These are phyloP conservation scores for Anolis apletophallus DNA, from an alignment of 2,797 vertebrate species.

Conservation along the genomic window DNA sequence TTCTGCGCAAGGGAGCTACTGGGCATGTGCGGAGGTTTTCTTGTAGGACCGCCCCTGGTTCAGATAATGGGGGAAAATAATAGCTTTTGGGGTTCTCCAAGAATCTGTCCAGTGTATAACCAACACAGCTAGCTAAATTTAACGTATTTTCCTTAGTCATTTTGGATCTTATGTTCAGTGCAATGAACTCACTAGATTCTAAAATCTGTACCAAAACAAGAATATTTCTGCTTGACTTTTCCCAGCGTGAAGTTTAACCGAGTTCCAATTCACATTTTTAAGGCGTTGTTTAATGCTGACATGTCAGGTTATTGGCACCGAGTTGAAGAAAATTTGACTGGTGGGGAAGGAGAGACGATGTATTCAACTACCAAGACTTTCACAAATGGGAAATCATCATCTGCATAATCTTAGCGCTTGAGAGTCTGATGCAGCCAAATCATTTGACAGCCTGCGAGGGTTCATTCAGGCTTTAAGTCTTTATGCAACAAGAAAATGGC, in stretches of 20 bases:
- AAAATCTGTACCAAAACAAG: neutral
- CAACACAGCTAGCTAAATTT: too few species aligned
- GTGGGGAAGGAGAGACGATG: constrained; percentile 14
- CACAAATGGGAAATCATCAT: neutral
- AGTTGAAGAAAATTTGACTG: constrained; percentile 12
- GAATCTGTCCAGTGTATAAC: neutral
- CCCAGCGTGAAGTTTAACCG: neutral
- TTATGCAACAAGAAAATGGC: constrained; percentile 6
- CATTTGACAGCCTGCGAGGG: neutral
- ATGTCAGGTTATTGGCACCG: constrained; percentile 39
- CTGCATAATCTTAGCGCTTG: neutral
- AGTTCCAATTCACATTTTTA: constrained; percentile 23
- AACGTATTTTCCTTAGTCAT: neutral
- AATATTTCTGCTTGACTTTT: neutral
- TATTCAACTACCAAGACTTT: constrained; percentile 36
- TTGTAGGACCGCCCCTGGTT: too few species aligned
- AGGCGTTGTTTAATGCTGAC: constrained; percentile 18
- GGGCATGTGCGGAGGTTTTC: too few species aligned
- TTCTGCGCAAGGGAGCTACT: too few species aligned
- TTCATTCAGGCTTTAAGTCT: constrained; percentile 19
- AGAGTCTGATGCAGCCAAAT: neutral
- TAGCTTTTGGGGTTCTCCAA: neutral
- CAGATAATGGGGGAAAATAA: neutral
- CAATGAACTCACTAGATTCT: neutral
- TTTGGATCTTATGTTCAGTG: neutral